Base-by-base conservation (phyloP, 2,113 vertebrate genomes). In the Arizona elegans region DNA sequence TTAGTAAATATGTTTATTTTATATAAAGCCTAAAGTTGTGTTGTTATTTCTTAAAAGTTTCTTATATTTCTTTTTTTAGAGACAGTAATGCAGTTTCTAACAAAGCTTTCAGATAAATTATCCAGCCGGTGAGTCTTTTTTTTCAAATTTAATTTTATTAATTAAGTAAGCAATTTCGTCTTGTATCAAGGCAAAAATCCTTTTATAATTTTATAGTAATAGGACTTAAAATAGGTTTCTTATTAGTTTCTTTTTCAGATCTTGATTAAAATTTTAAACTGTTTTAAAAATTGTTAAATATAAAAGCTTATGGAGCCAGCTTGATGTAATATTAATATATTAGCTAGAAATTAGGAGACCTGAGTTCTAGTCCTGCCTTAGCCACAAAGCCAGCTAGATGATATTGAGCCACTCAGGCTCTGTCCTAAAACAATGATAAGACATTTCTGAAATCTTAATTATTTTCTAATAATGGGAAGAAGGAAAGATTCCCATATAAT, bases 81-180 rank as follows among this genome's bases (percentile, higher is more conserved):
- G 95, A 98, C 97, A 1, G 99, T 99, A 95, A 98, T 98, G 97
- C 97, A 97, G 70, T 99, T 99, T 96, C 98, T 99, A 86, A 98
- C 98, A 96, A 97, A 98, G 94, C 97, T 99, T 92, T 99, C 99
- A 89, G 98, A 98, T 92, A 99, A 97, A 94, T 98, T 99, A 91
- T 97, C 97, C 65, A 97, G 99, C 96, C 99, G 98, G 99, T 99
- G 96, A 53, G 96, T 96, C 43, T 93, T 89, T 55, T 55, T 95
- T 87, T 33, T 43, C 59, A 62, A 62, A 87, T 13, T 87, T 89
- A 47, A 90, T 33, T 88, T 92, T 93, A 53, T 90, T 86, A 11
- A 94, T 3, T 54, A 11, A 89, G 52, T 54, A 1, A 89, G 58
- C 47, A 62, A 65, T 54, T 75, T 17, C 4, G 33, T n/a, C 87